phyloP scores from a whole-genome alignment of 2,888 invertebrate species.

The Drosophila kanekoi region DNA sequence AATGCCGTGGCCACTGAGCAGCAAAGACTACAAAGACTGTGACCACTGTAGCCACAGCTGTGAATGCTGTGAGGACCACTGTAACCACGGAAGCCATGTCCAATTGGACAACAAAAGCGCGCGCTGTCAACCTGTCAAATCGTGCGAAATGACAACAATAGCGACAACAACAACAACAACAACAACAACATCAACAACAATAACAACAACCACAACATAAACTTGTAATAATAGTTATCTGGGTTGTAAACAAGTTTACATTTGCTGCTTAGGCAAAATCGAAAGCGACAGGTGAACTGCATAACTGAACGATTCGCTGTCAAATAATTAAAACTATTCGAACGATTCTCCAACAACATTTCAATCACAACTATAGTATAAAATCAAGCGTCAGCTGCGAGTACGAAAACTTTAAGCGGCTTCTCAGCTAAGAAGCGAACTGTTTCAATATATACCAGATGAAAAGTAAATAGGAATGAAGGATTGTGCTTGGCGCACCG shows the following conservation, averaged over 20 bases:
- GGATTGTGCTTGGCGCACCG: too few species aligned
- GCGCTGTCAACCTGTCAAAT: slow-evolving; percentile 61
- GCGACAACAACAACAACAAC: slow-evolving; percentile 28
- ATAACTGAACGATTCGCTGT: slow-evolving; percentile 8
- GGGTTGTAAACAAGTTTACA: slow-evolving; percentile 42
- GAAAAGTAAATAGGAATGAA: slow-evolving; percentile 4
- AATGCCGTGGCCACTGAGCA: slow-evolving; percentile 16
- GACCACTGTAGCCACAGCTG: slow-evolving; percentile 25
- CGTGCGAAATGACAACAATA: slow-evolving; percentile 49
- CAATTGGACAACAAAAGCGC: slow-evolving; percentile 47
- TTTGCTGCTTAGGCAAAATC: slow-evolving; percentile 9
- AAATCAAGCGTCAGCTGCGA: slow-evolving; percentile 5
- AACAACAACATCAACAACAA: slow-evolving; percentile 35
- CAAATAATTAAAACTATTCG: not conserved
- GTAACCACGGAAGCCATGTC: slow-evolving; percentile 65
- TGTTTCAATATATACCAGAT: not conserved
- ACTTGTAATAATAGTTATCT: slow-evolving; percentile 30
- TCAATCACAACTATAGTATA: not conserved
- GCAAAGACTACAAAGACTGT: slow-evolving; percentile 1
- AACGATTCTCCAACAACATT: not conserved
- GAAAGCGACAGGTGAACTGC: slow-evolving; percentile 9
- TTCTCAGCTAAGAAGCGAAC: slow-evolving; percentile 1
- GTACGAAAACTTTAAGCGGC: not conserved
- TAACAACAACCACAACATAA: slow-evolving; percentile 19
- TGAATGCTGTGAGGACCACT: slow-evolving; percentile 19